Base-by-base conservation (phyloP, 2,888 invertebrate genomes). In the Sinohyriopsis cumingii region DNA sequence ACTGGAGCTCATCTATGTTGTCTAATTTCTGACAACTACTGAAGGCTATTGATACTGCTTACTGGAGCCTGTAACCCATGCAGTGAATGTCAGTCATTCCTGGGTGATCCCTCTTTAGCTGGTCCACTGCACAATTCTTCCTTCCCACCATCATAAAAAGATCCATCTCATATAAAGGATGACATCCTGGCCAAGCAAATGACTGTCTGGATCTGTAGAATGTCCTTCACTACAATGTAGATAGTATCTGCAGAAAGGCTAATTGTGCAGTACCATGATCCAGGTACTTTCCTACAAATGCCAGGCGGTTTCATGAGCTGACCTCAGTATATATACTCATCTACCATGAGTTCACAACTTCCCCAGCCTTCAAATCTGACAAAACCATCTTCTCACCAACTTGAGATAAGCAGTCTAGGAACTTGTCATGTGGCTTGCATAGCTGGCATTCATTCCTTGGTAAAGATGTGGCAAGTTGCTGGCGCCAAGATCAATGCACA, bases 91-190 rank as follows among this genome's bases (percentile, higher is more conserved):
- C 9, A 12, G 72, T 45, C 24, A 76, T 59, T 2, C 53, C 18
- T 28, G 63, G 63, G 61, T 74, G 69, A 53, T 72, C 70, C 45
- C 28, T 25, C 59, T 72, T 72, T 24, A 72, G 63, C n/a, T 64
- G 6, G 12, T 72, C 69, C 19, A 72, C 68, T 45, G 71, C 69
- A 45, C 72, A 71, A 67, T 73, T 73, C 55, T 76, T 72, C 63
- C 68, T 70, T 55, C 68, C 71, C 6, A 71, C 61, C 69, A 76
- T 76, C 18, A 76, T 73, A 54, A 65, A 68, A 3, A 69, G 68
- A 28, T 55, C 77, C 74, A 63, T 72, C 74, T 69, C 74, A 70
- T 20, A 68, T 28, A 67, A 77, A 77, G 9, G 71, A 74, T 19
- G 65, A 65, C 67, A 74, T 69, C 20, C 68, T 65, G 12, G 55